Conservation (phyloP, 2,888 invertebrate species). For the Mythimna loreyi region DNA sequence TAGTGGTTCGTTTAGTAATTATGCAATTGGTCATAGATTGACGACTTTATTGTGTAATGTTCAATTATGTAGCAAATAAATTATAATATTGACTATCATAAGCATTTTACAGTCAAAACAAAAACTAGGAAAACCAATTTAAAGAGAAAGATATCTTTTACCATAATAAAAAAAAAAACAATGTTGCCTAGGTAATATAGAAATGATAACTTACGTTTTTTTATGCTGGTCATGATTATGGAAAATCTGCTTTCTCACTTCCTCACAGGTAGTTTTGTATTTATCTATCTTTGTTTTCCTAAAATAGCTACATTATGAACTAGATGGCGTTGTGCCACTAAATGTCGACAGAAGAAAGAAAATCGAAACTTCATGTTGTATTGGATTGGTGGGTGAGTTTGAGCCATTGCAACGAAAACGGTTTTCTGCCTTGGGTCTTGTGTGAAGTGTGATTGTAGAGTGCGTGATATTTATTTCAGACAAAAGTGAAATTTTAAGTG, state of each 20-base stretch:
- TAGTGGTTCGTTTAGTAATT: too few species aligned
- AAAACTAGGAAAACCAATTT: background rate
- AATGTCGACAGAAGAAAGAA: slow-evolving; percentile 72
- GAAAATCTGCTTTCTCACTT: slow-evolving; percentile 24
- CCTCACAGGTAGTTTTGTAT: slow-evolving; percentile 13
- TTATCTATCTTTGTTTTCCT: slow-evolving; percentile 23
- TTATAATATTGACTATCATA: background rate
- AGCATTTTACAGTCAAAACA: background rate
- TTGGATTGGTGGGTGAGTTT: slow-evolving; percentile 67
- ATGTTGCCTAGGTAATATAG: background rate
- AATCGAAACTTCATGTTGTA: slow-evolving; percentile 78
- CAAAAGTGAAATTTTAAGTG: slow-evolving; percentile 82
- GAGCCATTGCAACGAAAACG: slow-evolving; percentile 85
- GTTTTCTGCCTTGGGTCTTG: slow-evolving; percentile 89
- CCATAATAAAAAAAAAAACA: background rate
- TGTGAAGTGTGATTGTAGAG: slow-evolving; percentile 85
- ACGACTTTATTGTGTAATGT: background rate
- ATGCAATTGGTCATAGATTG: too few species aligned
- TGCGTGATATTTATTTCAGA: slow-evolving; percentile 83
- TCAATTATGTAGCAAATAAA: background rate
- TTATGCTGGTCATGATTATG: slow-evolving; percentile 10
- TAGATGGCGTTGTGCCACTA: slow-evolving; percentile 74
- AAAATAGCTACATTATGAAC: slow-evolving; percentile 22
- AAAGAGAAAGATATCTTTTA: background rate
- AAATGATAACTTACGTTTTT: background rate